Conservation (phyloP, 2,113 vertebrate species). For the Camelus bactrianus region DNA sequence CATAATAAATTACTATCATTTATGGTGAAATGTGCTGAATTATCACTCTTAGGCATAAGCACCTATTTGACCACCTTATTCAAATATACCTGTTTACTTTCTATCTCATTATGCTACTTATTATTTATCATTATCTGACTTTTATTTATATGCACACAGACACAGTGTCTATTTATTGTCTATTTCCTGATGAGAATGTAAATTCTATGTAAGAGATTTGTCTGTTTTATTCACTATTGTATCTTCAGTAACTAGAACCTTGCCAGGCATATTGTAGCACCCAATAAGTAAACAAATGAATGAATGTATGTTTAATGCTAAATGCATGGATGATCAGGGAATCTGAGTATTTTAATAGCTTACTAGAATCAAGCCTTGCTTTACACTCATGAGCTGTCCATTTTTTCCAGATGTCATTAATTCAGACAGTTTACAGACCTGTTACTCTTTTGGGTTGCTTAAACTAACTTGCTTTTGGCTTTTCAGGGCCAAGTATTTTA, state of each 20-base stretch:
- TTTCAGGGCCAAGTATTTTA: constrained; percentile 93
- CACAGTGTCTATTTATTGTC: background rate
- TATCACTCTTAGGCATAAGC: constrained; percentile 4
- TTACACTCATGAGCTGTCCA: background rate
- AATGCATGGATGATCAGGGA: constrained; percentile 31
- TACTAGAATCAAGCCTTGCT: background rate
- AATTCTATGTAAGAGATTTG: background rate
- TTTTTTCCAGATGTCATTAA: constrained; percentile 43
- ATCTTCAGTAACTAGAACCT: constrained; percentile 9
- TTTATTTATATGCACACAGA: background rate
- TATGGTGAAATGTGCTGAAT: constrained; percentile 36
- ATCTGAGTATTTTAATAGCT: background rate
- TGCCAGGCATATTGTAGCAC: background rate
- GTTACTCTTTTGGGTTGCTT: constrained; percentile 34
- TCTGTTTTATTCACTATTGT: constrained; percentile 13
- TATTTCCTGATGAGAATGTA: constrained; percentile 6
- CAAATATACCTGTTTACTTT: background rate
- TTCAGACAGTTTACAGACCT: background rate
- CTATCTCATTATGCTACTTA: background rate
- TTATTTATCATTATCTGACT: background rate
- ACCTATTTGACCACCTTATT: background rate
- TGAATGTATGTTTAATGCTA: constrained; percentile 23
- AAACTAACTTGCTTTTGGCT: constrained; percentile 45
- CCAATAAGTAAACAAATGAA: background rate
- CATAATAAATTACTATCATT: background rate